Conservation (phyloP, 2,888 invertebrate species). For the Hirtodrosophila trivittata region DNA sequence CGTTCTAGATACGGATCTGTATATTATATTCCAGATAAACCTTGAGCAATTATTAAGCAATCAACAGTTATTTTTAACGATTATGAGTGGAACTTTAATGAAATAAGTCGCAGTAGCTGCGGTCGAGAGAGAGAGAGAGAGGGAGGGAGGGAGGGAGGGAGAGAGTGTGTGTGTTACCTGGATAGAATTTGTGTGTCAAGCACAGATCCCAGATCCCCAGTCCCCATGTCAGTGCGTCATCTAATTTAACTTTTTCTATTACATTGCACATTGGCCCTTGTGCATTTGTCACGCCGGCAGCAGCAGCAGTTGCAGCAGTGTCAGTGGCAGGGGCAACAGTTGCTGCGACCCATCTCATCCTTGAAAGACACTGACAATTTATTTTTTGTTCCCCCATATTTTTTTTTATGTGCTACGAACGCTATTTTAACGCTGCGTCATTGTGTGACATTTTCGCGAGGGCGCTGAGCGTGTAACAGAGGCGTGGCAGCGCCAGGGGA, state of each 20-base stretch:
- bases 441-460: constrained; percentile 72
- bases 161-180: background rate
- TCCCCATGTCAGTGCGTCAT: constrained; percentile 63
- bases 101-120: background rate
- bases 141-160: no score
- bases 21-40: background rate
- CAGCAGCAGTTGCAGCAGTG: constrained; percentile 11
- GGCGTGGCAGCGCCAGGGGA: constrained; percentile 11
- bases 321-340: background rate
- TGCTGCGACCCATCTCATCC: constrained; percentile 49
- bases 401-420: constrained; percentile 31
- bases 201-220: background rate
- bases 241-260: constrained; percentile 79
- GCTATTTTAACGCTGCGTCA: constrained; percentile 73
- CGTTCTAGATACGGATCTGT: no score
- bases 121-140: no score
- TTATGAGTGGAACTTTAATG: background rate
- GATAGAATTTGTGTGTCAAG: background rate
- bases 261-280: constrained; percentile 67
- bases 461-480: constrained; percentile 16
- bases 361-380: constrained; percentile 62
- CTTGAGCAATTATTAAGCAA: background rate
- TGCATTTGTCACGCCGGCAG: constrained; percentile 68
- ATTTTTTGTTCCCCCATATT: constrained; percentile 25
- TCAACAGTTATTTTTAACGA: background rate